Evolutionary conservation across 2,888 invertebrate genomes (phyloP), one percentile per base, ranked within the genome.

Genomic region (Entomobrya proxima): DNA sequence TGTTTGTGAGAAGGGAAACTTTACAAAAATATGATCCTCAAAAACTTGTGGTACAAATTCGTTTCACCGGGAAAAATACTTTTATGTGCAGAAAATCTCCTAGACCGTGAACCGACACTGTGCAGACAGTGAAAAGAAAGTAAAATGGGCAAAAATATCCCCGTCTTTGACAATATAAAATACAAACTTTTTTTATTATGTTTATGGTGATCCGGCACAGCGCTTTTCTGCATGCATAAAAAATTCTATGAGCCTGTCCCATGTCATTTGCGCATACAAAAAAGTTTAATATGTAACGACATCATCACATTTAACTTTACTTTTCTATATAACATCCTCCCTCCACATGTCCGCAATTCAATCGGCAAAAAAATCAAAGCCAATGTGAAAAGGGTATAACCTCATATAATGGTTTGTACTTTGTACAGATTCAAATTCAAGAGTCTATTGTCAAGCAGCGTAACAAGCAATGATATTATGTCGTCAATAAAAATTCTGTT

Each of bases 351-450:
- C 61, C 64, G 64, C 37, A 61, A 11, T 77, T 77, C 61, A 77
- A 64, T 77, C 27, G 32, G 61, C 61, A 64, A 61, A 78, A n/a
- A 58, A 77, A 58, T 58, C 76, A 76, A 61, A 61, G 40, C 47
- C 40, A 37, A 35, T 18, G 37, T 32, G 5, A 69, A 69, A 55
- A 40, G 2, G n/a, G 7, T 15, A 6, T 47, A 24, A 9, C 3
- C 11, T 32, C 61, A 15, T 50, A 78, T 67, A 67, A n/a, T n/a
- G n/a, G n/a, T n/a, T n/a, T n/a, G n/a, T n/a, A n/a, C n/a, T n/a
- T 78, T 78, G 67, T 30, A 24, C 6, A 30, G 75, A 47, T 78
- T 64, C 18, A 72, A 50, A n/a, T n/a, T 40, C n/a, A 58, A 58
- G 27, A 11, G 61, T 32, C 52, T 52, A 67, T 44, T 44, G n/a